Evolutionary conservation across 2,113 vertebrate species (phyloP).

Genomic region (Asarcornis scutulata): DNA sequence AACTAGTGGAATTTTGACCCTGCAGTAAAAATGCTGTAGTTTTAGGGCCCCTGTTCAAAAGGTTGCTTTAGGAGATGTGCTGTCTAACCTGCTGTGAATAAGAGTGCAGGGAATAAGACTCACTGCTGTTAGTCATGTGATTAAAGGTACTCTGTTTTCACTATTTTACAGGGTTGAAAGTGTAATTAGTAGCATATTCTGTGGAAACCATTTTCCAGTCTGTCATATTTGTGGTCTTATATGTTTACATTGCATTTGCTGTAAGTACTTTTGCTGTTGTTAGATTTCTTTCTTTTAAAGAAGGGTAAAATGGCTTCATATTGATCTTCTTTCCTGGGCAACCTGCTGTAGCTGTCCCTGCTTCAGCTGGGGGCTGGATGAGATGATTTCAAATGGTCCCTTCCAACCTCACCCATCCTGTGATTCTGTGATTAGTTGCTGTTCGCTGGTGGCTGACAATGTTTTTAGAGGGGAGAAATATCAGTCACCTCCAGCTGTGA

Average conservation of each 20-base stretch:
- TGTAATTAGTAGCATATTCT: not conserved
- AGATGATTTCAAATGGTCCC: not conserved
- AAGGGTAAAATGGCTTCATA: not conserved
- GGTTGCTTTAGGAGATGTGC: not conserved
- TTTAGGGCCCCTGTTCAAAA: not conserved
- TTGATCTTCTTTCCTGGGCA: not conserved
- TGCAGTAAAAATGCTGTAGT: not conserved
- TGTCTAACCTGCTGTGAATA: not conserved
- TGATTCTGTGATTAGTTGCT: not conserved
- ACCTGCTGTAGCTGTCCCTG: not conserved
- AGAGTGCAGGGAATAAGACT: not conserved
- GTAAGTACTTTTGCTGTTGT: not conserved
- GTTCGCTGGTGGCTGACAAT: not conserved
- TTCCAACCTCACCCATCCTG: not conserved
- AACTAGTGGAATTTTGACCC: not conserved
- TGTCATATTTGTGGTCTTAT: not conserved
- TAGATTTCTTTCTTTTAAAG: not conserved
- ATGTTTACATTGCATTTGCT: not conserved
- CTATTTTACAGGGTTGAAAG: not conserved
- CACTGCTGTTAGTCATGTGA: not conserved
- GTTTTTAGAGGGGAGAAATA: not conserved
- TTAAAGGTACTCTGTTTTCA: not conserved
- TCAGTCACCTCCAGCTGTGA: not conserved
- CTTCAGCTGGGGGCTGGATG: not conserved
- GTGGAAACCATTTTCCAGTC: not conserved